Conservation (phyloP, 2,888 invertebrate species). For the Tachina grossa region DNA sequence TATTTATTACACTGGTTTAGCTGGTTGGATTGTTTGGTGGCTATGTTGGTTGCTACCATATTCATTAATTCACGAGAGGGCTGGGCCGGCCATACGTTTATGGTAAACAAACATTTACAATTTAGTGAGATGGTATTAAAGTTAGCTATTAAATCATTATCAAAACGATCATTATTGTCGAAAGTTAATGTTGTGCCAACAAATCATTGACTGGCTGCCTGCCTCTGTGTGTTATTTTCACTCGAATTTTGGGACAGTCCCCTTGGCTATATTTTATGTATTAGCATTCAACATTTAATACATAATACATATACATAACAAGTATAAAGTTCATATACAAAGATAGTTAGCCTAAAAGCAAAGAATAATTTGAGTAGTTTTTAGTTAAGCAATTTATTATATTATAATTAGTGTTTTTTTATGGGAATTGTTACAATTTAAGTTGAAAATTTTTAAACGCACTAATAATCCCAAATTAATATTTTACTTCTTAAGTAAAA, state of each 20-base stretch:
- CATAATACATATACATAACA: no score
- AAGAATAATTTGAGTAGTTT: no score
- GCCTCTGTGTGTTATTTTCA: not conserved
- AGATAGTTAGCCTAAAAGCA: no score
- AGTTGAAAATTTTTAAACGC: no score
- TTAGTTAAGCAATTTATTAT: no score
- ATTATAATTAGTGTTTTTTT: no score
- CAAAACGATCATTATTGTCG: constrained; percentile 60
- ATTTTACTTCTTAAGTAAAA: no score
- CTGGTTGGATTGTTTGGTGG: not conserved
- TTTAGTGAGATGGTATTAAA: constrained; percentile 22
- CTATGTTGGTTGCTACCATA: not conserved
- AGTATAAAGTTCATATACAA: no score
- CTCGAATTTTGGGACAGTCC: not conserved
- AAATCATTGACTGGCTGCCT: constrained; percentile 4
- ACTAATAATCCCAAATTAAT: no score
- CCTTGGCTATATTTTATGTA: not conserved
- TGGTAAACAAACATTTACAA: not conserved
- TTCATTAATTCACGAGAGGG: constrained; percentile 16
- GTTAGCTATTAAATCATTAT: constrained; percentile 63
- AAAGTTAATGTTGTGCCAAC: constrained; percentile 59
- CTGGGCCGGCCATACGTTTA: not conserved
- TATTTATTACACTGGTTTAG: constrained; percentile 37
- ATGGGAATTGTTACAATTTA: no score
- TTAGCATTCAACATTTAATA: not conserved